These are phyloP conservation scores for Lemur catta DNA, from an alignment of 2,797 vertebrate genomes.

Conservation along the genomic window DNA sequence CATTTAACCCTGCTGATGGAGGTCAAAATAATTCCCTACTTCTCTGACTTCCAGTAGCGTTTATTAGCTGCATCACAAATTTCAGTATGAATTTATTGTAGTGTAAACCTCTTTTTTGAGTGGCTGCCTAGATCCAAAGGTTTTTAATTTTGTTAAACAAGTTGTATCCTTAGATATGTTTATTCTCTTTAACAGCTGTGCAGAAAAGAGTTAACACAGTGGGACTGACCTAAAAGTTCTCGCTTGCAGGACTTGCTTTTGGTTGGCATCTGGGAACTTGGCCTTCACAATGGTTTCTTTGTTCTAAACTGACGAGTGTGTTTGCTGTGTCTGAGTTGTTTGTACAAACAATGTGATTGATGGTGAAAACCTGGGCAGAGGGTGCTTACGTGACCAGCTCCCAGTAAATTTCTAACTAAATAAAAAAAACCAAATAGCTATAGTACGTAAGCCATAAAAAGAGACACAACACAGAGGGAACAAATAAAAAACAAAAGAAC, in stretches of 20 bases:
- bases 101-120: neutral
- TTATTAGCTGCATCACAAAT: neutral
- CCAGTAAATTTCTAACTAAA: neutral
- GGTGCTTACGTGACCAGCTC: neutral
- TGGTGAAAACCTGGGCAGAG: neutral
- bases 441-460: neutral
- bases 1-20: neutral
- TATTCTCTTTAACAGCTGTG: neutral
- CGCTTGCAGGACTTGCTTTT: neutral
- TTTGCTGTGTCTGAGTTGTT: neutral
- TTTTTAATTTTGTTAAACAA: neutral
- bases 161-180: neutral
- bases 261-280: neutral
- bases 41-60: neutral
- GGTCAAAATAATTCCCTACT: neutral
- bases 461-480: too few relatives aligned
- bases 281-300: neutral
- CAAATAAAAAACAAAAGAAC: neutral
- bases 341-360: neutral
- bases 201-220: neutral
- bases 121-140: neutral
- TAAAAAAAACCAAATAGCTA: neutral
- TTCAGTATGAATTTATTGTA: neutral
- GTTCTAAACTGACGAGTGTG: neutral
- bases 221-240: neutral